phyloP scores from a whole-genome alignment of 2,888 invertebrate genomes.

The Slavum lentiscoides region DNA sequence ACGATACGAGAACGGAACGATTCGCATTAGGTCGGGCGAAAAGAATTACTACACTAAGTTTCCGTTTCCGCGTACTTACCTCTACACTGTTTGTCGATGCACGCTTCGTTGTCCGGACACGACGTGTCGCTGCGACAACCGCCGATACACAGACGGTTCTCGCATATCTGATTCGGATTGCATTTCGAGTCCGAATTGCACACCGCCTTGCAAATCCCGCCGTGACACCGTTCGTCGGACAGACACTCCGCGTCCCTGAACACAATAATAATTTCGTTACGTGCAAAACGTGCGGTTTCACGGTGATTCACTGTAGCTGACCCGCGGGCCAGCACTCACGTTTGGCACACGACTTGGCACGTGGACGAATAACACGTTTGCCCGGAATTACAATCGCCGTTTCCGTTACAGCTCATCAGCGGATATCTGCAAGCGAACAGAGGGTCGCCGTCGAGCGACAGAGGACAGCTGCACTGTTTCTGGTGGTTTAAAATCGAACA shows the following conservation, averaged over 20 bases:
- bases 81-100: conserved; percentile 79
- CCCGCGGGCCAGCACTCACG: conserved; percentile 64
- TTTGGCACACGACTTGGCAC: conserved; percentile 78
- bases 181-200: conserved; percentile 86
- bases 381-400: conserved; percentile 71
- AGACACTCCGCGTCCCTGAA: conserved; percentile 79
- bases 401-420: conserved; percentile 67
- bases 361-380: conserved; percentile 77
- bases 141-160: conserved; percentile 80
- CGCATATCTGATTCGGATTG: conserved; percentile 80
- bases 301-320: too few relatives aligned
- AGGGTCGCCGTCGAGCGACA: conserved; percentile 75
- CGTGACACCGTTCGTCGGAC: conserved; percentile 82
- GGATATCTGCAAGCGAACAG: conserved; percentile 73
- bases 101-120: conserved; percentile 76
- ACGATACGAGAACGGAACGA: not conserved
- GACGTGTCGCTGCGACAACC: conserved; percentile 84
- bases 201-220: conserved; percentile 79
- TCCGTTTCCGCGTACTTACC: conserved; percentile 61
- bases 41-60: too few relatives aligned
- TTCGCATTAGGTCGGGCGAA: not conserved
- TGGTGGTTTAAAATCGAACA: conserved; percentile 73
- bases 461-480: conserved; percentile 75
- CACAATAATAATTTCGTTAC: too few relatives aligned
- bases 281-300: too few relatives aligned